Conservation (phyloP, 2,888 invertebrate species). For the Cosmorhoe ocellata region DNA sequence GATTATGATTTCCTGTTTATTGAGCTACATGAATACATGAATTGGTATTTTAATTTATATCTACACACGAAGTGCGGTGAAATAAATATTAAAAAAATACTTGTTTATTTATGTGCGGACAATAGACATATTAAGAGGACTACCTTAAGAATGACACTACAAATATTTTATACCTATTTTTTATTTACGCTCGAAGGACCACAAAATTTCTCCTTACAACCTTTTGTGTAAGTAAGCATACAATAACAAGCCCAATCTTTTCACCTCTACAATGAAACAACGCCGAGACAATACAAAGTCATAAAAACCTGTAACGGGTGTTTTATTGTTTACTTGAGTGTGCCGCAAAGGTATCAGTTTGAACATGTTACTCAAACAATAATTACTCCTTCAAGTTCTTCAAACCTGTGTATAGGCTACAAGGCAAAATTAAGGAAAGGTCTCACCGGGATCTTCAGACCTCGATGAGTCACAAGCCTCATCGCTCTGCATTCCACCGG, state of each 20-base stretch:
- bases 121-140: too few species aligned
- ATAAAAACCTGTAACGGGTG: conserved; percentile 40
- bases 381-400: conserved; percentile 43
- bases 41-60: too few species aligned
- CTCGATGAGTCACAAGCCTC: conserved; percentile 65
- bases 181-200: conserved; percentile 9
- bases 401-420: too few species aligned
- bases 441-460: conserved; percentile 47
- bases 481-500: conserved; percentile 63
- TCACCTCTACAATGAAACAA: conserved; percentile 35
- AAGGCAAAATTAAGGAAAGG: too few species aligned
- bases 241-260: conserved; percentile 24
- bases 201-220: conserved; percentile 23
- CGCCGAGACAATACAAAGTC: conserved; percentile 39
- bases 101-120: too few species aligned
- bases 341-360: conserved; percentile 39
- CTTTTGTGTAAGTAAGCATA: conserved; percentile 31
- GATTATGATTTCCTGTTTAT: conserved; percentile 50
- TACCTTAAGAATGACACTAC: too few species aligned
- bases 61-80: too few species aligned
- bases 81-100: too few species aligned
- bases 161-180: too few species aligned
- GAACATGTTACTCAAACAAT: conserved; percentile 36
- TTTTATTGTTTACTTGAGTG: conserved; percentile 36
- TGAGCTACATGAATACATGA: conserved; percentile 7